Percentiles rank a stretch among this genome's conserved stretches.
phyloP scores from a whole-genome alignment of 2,888 invertebrate genomes.

The Notodonta ziczac region DNA sequence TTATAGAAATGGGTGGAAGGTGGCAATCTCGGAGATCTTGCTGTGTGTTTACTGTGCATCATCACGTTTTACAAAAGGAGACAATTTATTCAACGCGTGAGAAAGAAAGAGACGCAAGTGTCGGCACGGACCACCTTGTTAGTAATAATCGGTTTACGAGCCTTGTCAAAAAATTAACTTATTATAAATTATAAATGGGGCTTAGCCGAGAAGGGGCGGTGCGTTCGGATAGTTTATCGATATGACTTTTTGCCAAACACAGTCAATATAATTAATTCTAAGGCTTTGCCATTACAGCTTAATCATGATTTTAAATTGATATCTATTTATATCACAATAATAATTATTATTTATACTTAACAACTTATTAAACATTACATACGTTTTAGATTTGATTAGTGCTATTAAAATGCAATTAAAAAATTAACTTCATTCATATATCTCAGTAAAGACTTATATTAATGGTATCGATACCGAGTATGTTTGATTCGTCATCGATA shows the following conservation, averaged over 20 bases:
- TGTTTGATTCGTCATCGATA: constrained; percentile 24
- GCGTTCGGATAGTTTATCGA: constrained; percentile 35
- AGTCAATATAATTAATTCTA: constrained; percentile 5
- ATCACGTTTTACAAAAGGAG: constrained; percentile 62
- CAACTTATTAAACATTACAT: too few species aligned
- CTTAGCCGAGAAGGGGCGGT: constrained; percentile 37
- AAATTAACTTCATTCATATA: too few species aligned
- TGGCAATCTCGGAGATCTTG: constrained; percentile 62
- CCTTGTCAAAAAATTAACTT: constrained; percentile 74
- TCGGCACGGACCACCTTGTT: constrained; percentile 73
- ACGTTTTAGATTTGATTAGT: too few species aligned
- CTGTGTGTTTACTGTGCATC: constrained; percentile 58
- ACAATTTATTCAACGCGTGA: constrained; percentile 56
- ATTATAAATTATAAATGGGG: constrained; percentile 68
- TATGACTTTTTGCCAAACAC: constrained; percentile 20
- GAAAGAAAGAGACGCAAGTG: constrained; percentile 52
- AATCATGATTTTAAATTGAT: too few species aligned
- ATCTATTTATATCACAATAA: too few species aligned
- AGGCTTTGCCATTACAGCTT: neutral
- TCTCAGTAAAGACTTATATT: too few species aligned
- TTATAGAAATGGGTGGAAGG: constrained; percentile 58
- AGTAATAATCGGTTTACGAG: constrained; percentile 76
- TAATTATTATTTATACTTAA: too few species aligned
- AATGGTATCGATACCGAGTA: too few species aligned
- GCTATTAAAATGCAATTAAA: too few species aligned